These are phyloP conservation scores for Euplagia quadripunctaria DNA, from an alignment of 2,888 invertebrate genomes.

Conservation along the genomic window DNA sequence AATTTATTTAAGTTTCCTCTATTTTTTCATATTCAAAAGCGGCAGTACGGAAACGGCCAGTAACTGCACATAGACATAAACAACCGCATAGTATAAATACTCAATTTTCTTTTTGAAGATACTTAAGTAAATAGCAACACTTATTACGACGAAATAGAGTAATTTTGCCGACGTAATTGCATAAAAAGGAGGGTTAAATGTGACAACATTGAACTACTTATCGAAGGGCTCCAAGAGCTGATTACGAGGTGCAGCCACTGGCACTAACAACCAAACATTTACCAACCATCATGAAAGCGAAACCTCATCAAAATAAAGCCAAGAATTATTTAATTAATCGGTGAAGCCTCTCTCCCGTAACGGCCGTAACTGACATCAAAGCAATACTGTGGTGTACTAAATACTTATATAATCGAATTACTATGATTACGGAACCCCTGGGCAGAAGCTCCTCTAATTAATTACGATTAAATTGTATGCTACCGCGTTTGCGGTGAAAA, in stretches of 20 bases:
- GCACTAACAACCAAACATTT: conserved; percentile 16
- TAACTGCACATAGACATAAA: not conserved
- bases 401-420: conserved; percentile 32
- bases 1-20: no score
- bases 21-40: no score
- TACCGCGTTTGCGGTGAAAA: conserved; percentile 1
- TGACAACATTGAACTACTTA: not conserved
- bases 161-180: not conserved
- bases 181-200: not conserved
- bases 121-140: not conserved
- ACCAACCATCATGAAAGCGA: conserved; percentile 12
- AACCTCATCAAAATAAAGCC: conserved; percentile 5
- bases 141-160: not conserved
- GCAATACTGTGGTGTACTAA: conserved; percentile 27
- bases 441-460: conserved; percentile 24
- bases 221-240: not conserved
- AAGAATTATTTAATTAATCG: conserved; percentile 17
- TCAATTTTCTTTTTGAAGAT: not conserved
- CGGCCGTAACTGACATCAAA: conserved; percentile 32
- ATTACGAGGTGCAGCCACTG: conserved; percentile 14
- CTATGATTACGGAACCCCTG: conserved; percentile 27
- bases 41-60: no score
- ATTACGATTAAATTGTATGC: conserved; percentile 34
- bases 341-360: not conserved
- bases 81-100: not conserved